Evolutionary conservation across 2,113 vertebrate species (phyloP), one percentile per base, ranked within the genome.

Genomic region (Rhinichthys klamathensis): DNA sequence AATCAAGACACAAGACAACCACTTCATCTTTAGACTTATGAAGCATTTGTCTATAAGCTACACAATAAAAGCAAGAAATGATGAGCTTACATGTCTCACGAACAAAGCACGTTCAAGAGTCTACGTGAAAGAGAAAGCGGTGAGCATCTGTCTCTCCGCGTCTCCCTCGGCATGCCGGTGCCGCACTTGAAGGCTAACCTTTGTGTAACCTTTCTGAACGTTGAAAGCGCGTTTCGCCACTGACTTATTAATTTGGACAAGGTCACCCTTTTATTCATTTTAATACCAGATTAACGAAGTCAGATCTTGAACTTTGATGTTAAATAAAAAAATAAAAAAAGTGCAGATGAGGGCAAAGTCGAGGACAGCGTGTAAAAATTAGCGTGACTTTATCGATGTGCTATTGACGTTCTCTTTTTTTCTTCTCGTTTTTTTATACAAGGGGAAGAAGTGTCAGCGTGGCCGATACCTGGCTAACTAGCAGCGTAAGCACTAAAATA

Each of bases 191-290:
- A 87, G 86, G 85, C 80, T 87, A 87, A 92, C 89, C 90, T 91
- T 91, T 90, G 81, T 87, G 63, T 88, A 87, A 91, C 90, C 89
- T 90, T 90, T 90, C 80, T 75, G 38, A 80, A 86, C 83, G 91
- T 85, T 91, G 90, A 92, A 92, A 91, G 89, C 79, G 67, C 81
- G 63, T 91, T 90, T 92, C 87, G 56, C n/a, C 89, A 90, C 85
- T 80, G 82, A 90, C 87, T 90, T 91, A 92, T 92, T 92, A 91
- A 90, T 89, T 89, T 88, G 58, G 89, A 91, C 91, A 92, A 91
- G 91, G 90, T 92, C 89, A 91, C 90, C 90, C 67, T 83, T 67
- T 86, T 70, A 77, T 90, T 89, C 88, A 85, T 86, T 88, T 88
- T 91, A 90, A 87, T 87, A 86, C 89, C 85, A 89, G 88, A 91